Evolutionary conservation across 2,113 vertebrate species (phyloP).

Genomic region (Alectura lathami): DNA sequence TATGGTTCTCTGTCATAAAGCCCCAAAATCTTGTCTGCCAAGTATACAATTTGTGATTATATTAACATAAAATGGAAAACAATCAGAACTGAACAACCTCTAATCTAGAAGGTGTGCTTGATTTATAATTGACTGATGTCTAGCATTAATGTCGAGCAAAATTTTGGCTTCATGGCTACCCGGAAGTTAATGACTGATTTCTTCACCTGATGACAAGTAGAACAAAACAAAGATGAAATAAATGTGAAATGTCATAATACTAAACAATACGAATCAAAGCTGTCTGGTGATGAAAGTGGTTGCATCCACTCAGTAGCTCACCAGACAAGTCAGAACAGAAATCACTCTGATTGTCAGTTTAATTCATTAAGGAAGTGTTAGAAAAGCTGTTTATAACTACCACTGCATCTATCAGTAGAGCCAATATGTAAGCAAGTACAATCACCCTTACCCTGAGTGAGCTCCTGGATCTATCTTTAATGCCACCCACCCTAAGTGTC

Average conservation of each 20-base stretch:
- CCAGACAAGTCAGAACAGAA: neutral
- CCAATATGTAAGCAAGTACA: neutral
- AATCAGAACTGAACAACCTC: neutral
- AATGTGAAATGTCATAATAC: neutral
- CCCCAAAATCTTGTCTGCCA: neutral
- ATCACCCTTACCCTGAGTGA: neutral
- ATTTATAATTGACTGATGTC: slow-evolving; percentile 5
- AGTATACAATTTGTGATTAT: neutral
- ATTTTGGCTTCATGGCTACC: neutral
- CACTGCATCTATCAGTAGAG: neutral
- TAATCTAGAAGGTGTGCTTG: neutral
- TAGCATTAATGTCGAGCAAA: neutral
- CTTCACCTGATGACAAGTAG: neutral
- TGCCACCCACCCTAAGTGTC: neutral
- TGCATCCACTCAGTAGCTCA: neutral
- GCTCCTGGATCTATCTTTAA: neutral
- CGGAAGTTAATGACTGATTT: neutral
- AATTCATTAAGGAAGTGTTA: neutral
- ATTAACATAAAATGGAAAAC: slow-evolving; percentile 20
- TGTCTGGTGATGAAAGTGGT: neutral
- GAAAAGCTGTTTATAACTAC: neutral
- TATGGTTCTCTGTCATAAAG: neutral
- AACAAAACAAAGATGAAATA: slow-evolving; percentile 1
- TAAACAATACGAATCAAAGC: neutral
- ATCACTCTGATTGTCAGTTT: neutral